Base-by-base conservation (phyloP, 2,113 vertebrate genomes). In the Lutjanus erythropterus region DNA sequence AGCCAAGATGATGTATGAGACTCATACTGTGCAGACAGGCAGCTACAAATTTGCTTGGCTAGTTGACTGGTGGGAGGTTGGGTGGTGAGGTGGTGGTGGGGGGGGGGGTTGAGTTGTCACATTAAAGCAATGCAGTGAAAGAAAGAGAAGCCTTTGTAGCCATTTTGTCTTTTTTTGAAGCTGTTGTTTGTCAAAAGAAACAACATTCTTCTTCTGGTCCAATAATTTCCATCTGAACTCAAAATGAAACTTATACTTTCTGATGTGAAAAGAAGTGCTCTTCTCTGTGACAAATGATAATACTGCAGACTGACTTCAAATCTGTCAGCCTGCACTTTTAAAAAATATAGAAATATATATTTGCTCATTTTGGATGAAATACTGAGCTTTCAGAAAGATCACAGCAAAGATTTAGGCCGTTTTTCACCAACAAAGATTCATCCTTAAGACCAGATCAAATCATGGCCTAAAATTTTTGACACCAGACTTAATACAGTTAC, bases 1-100 rank as follows among this genome's bases (percentile, higher is more conserved):
- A 91, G 93, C 85, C 92, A 88, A 88, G 81, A 92, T 94, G 94
- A 96, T 95, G 89, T 90, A 95, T 94, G 94, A 91, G 91, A 81
- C 75, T 82, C 93, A 94, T 84, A 93, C 90, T 94, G 92, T 92
- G 95, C 88, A 78, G 86, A 89, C 91, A 91, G 89, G 87, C 88
- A 94, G 85, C 89, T 88, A 95, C 94, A 95, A 94, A 95, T 95
- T 94, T 94, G 86, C 87, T 75, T 82, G 86, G 88, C 90, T 91
- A 85, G 90, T 92, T 88, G 72, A 68, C 87, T 81, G 71, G 91
- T 88, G 87, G 89, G 91, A 89, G 91, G 88, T 50, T 68, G 65
- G 83, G 71, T 62, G 47, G 81, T 25, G 53, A 25, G 41, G 39
- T 7, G 9, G 7, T n/a, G 16, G 35, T 37, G 29, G 74, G 61